Evolutionary conservation across 1,140 invertebrate species (phyloP).

Genomic region (Drosophila pseudoobscura): DNA sequence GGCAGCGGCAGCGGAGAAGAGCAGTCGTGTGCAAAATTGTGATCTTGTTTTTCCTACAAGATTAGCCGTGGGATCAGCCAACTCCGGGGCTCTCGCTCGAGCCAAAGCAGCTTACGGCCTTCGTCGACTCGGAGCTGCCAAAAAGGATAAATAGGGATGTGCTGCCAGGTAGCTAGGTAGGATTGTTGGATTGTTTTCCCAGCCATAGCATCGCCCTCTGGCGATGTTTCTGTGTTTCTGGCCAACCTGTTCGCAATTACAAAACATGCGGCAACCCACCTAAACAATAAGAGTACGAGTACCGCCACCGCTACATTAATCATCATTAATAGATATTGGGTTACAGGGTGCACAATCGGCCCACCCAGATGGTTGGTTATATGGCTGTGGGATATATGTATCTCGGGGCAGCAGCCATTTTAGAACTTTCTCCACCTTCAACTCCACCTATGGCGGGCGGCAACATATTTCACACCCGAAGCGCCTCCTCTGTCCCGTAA

Average conservation of each 20-base stretch:
- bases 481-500: constrained; percentile 38
- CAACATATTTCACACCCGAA: constrained; percentile 68
- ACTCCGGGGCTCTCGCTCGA: constrained; percentile 46
- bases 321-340: constrained; percentile 73
- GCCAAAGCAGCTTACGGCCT: constrained; percentile 72
- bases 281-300: constrained; percentile 13
- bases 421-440: constrained; percentile 63
- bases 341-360: constrained; percentile 41
- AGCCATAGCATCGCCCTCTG: neutral
- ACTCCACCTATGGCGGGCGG: neutral
- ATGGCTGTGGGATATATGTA: constrained; percentile 10
- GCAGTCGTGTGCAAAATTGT: constrained; percentile 62
- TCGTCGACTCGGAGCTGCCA: constrained; percentile 16
- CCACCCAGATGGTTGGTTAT: constrained; percentile 14
- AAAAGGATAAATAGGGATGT: constrained; percentile 12
- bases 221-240: constrained; percentile 23
- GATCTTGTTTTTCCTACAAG: constrained; percentile 77
- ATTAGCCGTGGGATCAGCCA: constrained; percentile 66
- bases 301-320: constrained; percentile 51
- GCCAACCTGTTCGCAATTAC: constrained; percentile 71
- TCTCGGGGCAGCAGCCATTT: constrained; percentile 31
- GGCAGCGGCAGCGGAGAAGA: constrained; percentile 9
- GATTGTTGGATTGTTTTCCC: constrained; percentile 32
- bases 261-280: constrained; percentile 73
- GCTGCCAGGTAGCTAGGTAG: constrained; percentile 46